Percentiles rank a stretch among this genome's conserved stretches.
phyloP scores from a whole-genome alignment of 2,888 invertebrate genomes.

The Hydrotaea cyrtoneurina region DNA sequence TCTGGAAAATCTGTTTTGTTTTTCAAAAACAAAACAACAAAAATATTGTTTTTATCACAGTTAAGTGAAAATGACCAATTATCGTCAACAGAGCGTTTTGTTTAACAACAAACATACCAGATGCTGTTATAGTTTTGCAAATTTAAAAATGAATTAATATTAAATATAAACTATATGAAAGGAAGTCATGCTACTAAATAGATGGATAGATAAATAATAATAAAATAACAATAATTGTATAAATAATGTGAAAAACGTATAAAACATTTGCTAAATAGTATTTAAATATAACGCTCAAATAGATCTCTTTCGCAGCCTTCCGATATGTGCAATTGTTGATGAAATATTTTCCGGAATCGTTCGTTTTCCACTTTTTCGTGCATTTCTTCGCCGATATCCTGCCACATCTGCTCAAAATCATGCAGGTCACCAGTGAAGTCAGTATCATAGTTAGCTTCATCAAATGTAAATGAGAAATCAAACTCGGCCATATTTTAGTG shows the following conservation, averaged over 20 bases:
- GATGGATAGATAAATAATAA: constrained; percentile 13
- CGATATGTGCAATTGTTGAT: constrained; percentile 33
- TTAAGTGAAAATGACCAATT: constrained; percentile 24
- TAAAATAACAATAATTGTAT: constrained; percentile 9
- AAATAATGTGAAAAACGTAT: not conserved
- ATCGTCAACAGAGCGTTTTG: not conserved
- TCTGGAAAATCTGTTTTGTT: not conserved
- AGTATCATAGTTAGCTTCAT: constrained; percentile 57
- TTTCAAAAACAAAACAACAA: not conserved
- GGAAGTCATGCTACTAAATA: not conserved
- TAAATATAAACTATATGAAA: constrained; percentile 6
- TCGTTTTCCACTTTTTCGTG: constrained; percentile 54
- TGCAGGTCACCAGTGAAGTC: constrained; percentile 65
- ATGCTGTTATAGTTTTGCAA: constrained; percentile 12
- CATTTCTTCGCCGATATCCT: constrained; percentile 66
- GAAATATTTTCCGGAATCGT: constrained; percentile 58
- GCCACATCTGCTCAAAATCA: constrained; percentile 72
- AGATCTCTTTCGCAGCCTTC: not conserved
- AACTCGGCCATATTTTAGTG: constrained; percentile 61
- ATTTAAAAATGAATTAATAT: constrained; percentile 18
- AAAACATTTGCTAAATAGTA: not conserved
- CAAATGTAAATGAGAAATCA: constrained; percentile 68
- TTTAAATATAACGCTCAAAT: constrained; percentile 35
- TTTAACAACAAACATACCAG: constrained; percentile 31
- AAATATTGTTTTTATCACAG: constrained; percentile 33